These are phyloP conservation scores for Acleris cristana DNA, from an alignment of 2,888 invertebrate genomes.

Conservation along the genomic window DNA sequence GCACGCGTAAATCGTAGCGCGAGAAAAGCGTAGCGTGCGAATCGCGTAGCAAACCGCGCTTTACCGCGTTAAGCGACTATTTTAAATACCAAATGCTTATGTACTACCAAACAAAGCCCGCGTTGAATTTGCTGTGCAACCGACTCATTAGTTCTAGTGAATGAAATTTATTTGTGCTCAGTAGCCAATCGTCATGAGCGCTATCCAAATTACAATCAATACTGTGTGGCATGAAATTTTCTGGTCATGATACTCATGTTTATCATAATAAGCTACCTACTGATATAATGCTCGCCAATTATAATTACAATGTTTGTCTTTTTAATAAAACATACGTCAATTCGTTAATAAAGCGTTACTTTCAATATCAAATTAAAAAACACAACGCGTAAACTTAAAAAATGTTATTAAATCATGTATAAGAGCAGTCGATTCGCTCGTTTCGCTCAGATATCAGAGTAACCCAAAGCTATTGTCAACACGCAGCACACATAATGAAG, in stretches of 20 bases:
- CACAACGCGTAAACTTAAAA: constrained; percentile 23
- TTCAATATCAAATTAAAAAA: constrained; percentile 24
- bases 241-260: too few relatives aligned
- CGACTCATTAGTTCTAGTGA: constrained; percentile 23
- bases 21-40: too few relatives aligned
- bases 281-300: too few relatives aligned
- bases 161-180: constrained; percentile 23
- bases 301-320: background rate
- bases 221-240: too few relatives aligned
- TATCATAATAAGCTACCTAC: too few relatives aligned
- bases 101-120: constrained; percentile 18
- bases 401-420: constrained; percentile 31
- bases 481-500: constrained; percentile 63
- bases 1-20: too few relatives aligned
- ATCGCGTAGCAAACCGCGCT: too few relatives aligned
- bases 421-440: constrained; percentile 51
- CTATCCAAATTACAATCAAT: constrained; percentile 17
- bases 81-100: constrained; percentile 7
- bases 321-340: constrained; percentile 15
- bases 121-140: constrained; percentile 25
- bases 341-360: constrained; percentile 8
- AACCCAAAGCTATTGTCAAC: constrained; percentile 64
- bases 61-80: too few relatives aligned
- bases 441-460: constrained; percentile 59
- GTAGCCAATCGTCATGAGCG: constrained; percentile 23